A percentile compares a stretch with the other conserved stretches of the same genome.
Conservation (phyloP, 2,113 vertebrate genomes). For the Bucco capensis region DNA sequence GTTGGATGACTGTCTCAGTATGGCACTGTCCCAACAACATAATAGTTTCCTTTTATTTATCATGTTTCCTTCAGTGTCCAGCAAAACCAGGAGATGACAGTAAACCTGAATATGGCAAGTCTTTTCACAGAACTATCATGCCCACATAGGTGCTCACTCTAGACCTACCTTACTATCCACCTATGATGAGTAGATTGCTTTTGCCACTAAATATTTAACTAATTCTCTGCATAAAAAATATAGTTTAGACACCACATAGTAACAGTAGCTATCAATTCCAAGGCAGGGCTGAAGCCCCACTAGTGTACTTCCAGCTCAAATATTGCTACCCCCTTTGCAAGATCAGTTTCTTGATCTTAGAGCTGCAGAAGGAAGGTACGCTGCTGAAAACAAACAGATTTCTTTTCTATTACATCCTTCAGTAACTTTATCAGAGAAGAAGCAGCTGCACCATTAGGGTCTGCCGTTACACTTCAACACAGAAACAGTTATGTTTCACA, state of each 20-base stretch:
- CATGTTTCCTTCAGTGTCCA: neutral
- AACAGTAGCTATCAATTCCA: neutral
- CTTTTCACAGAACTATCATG: neutral
- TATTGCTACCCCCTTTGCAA: neutral
- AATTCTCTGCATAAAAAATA: neutral
- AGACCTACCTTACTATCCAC: neutral
- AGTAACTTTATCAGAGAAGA: neutral
- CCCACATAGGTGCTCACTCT: accelerated
- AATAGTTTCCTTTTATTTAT: neutral
- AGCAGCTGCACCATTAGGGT: neutral
- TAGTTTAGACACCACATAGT: neutral
- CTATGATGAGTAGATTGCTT: accelerated
- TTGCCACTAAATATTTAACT: neutral
- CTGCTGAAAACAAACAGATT: neutral
- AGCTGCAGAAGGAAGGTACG: neutral
- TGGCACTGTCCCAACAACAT: neutral
- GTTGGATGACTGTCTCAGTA: neutral
- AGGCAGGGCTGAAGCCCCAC: neutral
- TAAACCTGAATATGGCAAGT: neutral
- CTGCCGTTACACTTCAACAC: neutral
- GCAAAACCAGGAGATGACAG: neutral
- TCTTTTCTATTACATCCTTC: neutral
- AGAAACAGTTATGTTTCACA: neutral
- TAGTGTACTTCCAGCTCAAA: neutral
- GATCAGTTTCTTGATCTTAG: neutral